These are phyloP conservation scores for Desmodus rotundus DNA, from an alignment of 2,113 vertebrate genomes.

Conservation along the genomic window DNA sequence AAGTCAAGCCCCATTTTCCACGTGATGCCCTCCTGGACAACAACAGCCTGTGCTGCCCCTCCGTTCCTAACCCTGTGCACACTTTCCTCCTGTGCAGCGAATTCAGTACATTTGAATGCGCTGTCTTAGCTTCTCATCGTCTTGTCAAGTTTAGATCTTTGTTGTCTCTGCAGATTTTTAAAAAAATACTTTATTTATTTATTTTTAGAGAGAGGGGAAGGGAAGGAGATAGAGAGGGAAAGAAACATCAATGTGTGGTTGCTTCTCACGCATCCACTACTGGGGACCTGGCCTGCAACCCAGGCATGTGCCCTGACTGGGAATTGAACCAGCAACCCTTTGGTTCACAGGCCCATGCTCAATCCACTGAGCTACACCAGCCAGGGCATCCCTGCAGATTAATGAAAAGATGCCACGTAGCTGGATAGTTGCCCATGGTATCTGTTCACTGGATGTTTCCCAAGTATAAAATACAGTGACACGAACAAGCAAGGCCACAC, in stretches of 20 bases:
- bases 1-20: not conserved
- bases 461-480: not conserved
- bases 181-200: too few relatives aligned
- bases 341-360: too few relatives aligned
- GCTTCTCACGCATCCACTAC: too few relatives aligned
- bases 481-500: not conserved
- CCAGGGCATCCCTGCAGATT: not conserved
- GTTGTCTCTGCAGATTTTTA: too few relatives aligned
- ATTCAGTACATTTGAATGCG: not conserved
- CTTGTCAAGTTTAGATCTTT: not conserved
- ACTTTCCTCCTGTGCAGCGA: not conserved
- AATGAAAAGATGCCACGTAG: not conserved
- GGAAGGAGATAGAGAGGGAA: too few relatives aligned
- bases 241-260: too few relatives aligned
- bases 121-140: not conserved
- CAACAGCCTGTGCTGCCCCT: accelerated
- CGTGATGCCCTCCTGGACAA: accelerated
- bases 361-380: too few relatives aligned
- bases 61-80: accelerated
- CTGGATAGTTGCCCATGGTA: not conserved
- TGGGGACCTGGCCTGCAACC: too few relatives aligned
- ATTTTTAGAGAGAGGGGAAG: too few relatives aligned
- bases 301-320: too few relatives aligned
- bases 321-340: too few relatives aligned
- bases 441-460: not conserved